Conservation (phyloP, 2,113 vertebrate genomes). For the Macquaria australasica region DNA sequence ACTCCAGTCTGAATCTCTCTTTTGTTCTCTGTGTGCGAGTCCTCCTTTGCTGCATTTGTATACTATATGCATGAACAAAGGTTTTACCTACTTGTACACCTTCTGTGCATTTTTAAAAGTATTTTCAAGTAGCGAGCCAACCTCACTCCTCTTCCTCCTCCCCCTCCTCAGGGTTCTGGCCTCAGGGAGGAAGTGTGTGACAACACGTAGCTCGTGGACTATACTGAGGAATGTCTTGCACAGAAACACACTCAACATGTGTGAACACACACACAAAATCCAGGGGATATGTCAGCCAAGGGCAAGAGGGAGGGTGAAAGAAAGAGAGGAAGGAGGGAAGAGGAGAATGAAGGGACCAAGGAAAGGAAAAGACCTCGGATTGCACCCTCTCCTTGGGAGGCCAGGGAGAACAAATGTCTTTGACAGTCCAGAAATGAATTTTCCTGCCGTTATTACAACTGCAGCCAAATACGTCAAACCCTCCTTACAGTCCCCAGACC, state of each 20-base stretch:
- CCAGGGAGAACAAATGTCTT: conserved; percentile 73
- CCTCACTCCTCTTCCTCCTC: conserved; percentile 3
- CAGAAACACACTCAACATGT: conserved; percentile 13
- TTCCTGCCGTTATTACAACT: conserved; percentile 73
- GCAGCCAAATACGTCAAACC: conserved; percentile 68
- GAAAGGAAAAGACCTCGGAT: conserved; percentile 33
- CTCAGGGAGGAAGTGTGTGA: conserved; percentile 78
- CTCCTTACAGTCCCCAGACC: conserved; percentile 69
- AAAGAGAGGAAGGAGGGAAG: conserved; percentile 10
- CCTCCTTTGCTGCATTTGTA: not conserved
- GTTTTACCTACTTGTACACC: conserved; percentile 36
- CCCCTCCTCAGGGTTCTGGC: conserved; percentile 22
- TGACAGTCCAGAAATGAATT: conserved; percentile 77
- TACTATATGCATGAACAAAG: not conserved
- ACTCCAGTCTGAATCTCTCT: too few relatives aligned
- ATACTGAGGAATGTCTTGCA: conserved; percentile 74
- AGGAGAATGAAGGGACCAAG: conserved; percentile 25
- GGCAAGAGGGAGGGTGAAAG: conserved; percentile 50
- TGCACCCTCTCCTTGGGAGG: conserved; percentile 68
- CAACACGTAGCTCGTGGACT: conserved; percentile 72
- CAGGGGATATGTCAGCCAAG: conserved; percentile 65
- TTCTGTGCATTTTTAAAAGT: conserved; percentile 26
- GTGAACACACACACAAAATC: conserved; percentile 37
- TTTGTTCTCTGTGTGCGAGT: too few relatives aligned
- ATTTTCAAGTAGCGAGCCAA: conserved; percentile 28